A percentile compares a stretch with the other conserved stretches of the same genome.
Evolutionary conservation across 2,888 invertebrate species (phyloP).

Genomic region (Scaptomyza tumidula): DNA sequence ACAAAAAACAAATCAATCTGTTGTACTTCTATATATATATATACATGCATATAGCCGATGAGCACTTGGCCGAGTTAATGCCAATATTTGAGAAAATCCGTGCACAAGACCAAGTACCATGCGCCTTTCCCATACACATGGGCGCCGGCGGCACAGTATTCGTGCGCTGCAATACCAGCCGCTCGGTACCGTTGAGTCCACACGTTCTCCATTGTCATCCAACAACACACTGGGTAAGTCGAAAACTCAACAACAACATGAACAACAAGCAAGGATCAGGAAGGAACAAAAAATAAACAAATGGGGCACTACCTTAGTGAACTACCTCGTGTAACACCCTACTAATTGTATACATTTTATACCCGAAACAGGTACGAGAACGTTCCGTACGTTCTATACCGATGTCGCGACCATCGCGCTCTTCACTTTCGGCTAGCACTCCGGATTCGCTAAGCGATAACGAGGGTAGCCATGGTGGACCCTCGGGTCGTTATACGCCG

Average conservation of each 20-base stretch:
- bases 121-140: constrained; percentile 95
- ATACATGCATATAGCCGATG: constrained; percentile 88
- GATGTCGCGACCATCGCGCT: constrained; percentile 92
- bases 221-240: constrained; percentile 88
- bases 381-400: constrained; percentile 96
- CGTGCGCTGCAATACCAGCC: constrained; percentile 88
- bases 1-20: constrained; percentile 15
- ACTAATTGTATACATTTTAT: constrained; percentile 12
- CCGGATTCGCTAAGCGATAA: constrained; percentile 95
- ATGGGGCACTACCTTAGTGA: constrained; percentile 28
- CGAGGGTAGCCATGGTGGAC: constrained; percentile 90
- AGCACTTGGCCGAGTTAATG: constrained; percentile 97
- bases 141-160: constrained; percentile 88
- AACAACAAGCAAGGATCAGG: constrained; percentile 9
- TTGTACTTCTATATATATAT: constrained; percentile 37
- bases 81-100: constrained; percentile 97
- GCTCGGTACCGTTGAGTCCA: constrained; percentile 88
- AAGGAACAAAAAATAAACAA: constrained; percentile 1
- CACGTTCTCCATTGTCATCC: constrained; percentile 88
- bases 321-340: background rate
- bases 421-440: constrained; percentile 93
- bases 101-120: constrained; percentile 95
- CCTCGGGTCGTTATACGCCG: constrained; percentile 87
- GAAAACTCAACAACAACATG: background rate
- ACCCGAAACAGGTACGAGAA: constrained; percentile 91